Conservation (phyloP, 2,797 vertebrate genomes). For the Rhinophrynus dorsalis region DNA sequence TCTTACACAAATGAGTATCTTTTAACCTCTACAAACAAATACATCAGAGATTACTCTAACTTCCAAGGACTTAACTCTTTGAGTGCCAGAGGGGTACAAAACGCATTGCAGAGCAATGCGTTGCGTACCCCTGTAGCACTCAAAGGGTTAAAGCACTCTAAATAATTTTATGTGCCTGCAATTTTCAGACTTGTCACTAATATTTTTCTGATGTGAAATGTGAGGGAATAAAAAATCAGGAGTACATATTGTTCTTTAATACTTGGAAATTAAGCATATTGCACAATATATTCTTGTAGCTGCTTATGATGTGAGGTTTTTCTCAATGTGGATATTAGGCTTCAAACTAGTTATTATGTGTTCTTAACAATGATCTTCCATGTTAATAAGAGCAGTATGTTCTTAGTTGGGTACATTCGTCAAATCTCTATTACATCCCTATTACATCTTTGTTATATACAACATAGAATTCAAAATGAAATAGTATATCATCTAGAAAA, state of each 20-base stretch:
- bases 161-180: too few species aligned
- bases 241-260: slow-evolving; percentile 34
- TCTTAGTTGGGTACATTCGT: slow-evolving; percentile 2
- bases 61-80: too few species aligned
- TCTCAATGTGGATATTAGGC: slow-evolving; percentile 26
- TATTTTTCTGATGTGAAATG: background rate
- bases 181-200: background rate
- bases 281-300: slow-evolving; percentile 2
- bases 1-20: too few species aligned
- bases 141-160: too few species aligned
- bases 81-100: too few species aligned
- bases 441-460: background rate
- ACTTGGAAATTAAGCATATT: slow-evolving; percentile 23
- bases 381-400: slow-evolving; percentile 35
- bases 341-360: slow-evolving; percentile 16
- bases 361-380: slow-evolving; percentile 24
- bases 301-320: slow-evolving; percentile 1
- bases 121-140: too few species aligned
- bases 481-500: slow-evolving; percentile 1
- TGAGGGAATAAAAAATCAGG: slow-evolving; percentile 24
- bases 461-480: background rate
- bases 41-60: too few species aligned
- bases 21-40: too few species aligned
- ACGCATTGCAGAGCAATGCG: too few species aligned
- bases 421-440: background rate